Evolutionary conservation across 2,113 vertebrate genomes (phyloP).

Genomic region (Alaudala cheleensis): DNA sequence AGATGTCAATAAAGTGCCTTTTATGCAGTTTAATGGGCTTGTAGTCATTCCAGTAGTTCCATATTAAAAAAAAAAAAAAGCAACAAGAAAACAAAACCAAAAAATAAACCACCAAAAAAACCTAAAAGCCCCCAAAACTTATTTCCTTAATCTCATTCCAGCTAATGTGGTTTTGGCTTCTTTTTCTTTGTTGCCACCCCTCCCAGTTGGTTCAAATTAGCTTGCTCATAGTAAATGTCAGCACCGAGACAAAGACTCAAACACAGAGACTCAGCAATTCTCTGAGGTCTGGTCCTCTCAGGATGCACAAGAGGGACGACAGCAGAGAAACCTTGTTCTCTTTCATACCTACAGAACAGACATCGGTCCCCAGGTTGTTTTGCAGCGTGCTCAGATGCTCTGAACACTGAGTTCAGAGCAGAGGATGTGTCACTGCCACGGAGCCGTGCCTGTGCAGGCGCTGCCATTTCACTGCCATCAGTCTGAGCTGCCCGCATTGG

Average conservation of each 20-base stretch:
- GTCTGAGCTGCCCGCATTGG: not conserved
- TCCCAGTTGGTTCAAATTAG: slow-evolving; percentile 13
- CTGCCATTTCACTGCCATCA: not conserved
- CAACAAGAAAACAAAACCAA: not conserved
- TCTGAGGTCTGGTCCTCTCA: not conserved
- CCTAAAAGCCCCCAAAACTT: not conserved
- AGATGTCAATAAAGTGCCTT: slow-evolving; percentile 7
- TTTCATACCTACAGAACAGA: slow-evolving; percentile 13
- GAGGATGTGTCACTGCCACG: not conserved
- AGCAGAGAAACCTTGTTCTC: not conserved
- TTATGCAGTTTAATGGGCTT: not conserved
- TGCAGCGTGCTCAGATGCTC: accelerated
- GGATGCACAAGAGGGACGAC: not conserved
- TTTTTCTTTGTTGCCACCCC: not conserved
- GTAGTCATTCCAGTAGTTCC: slow-evolving; percentile 6
- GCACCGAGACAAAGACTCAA: not conserved
- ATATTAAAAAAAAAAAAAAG: not conserved
- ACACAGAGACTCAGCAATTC: not conserved
- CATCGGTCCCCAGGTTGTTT: not conserved
- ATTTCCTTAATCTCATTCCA: slow-evolving; percentile 16
- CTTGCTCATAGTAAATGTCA: not conserved
- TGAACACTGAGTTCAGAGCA: not conserved
- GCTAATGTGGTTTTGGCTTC: not conserved
- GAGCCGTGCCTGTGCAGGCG: not conserved
- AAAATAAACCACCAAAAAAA: not conserved